A percentile compares a stretch with the other conserved stretches of the same genome.
phyloP scores from a whole-genome alignment of 2,888 invertebrate genomes.

The Byasa hedistus region DNA sequence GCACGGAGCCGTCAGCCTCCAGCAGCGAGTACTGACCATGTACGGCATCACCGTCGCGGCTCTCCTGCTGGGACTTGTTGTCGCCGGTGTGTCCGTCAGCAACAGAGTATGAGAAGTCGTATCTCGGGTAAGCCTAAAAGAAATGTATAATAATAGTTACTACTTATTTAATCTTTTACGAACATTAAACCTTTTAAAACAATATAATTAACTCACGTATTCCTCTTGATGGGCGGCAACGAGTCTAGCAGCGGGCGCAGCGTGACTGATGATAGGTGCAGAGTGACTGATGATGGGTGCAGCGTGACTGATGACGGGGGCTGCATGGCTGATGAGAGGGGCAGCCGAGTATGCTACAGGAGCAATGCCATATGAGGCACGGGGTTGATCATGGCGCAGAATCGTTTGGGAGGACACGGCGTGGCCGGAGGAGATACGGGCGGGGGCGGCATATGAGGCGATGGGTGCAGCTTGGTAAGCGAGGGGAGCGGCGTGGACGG shows the following conservation, averaged over 20 bases:
- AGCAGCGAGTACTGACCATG: conserved; percentile 73
- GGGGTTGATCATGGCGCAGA: conserved; percentile 60
- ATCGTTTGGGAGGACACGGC: conserved; percentile 64
- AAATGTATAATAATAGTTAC: background rate
- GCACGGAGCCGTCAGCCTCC: conserved; percentile 76
- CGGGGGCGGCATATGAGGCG: conserved; percentile 46
- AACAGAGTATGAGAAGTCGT: conserved; percentile 44
- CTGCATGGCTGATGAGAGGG: conserved; percentile 33
- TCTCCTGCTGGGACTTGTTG: conserved; percentile 80
- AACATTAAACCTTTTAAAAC: background rate
- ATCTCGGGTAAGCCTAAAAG: conserved; percentile 64
- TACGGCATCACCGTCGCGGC: conserved; percentile 81
- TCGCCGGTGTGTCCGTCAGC: conserved; percentile 37
- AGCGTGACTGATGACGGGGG: conserved; percentile 42
- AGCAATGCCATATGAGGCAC: conserved; percentile 40
- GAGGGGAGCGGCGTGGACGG: conserved; percentile 40
- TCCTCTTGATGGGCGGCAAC: conserved; percentile 50
- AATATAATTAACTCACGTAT: conserved; percentile 47
- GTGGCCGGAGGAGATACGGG: conserved; percentile 55
- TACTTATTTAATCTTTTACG: background rate
- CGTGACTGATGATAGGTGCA: conserved; percentile 30
- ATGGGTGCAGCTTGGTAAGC: conserved; percentile 42
- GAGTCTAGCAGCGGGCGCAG: conserved; percentile 44
- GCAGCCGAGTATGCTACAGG: conserved; percentile 42
- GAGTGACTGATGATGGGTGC: conserved; percentile 38